These are phyloP conservation scores for Limnephilus rhombicus DNA, from an alignment of 2,888 invertebrate genomes.

Conservation along the genomic window DNA sequence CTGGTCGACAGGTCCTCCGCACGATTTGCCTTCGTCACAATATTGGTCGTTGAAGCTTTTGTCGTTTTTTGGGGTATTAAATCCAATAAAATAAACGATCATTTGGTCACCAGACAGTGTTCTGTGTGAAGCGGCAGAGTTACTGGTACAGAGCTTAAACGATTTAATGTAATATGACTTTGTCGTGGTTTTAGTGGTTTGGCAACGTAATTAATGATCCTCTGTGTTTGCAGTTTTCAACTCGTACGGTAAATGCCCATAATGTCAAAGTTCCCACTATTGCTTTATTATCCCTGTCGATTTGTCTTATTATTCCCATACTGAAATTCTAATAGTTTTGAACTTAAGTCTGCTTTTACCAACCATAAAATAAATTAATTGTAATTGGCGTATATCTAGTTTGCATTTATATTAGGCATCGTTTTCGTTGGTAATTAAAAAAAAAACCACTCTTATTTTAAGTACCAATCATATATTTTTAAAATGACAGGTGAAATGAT, in stretches of 20 bases:
- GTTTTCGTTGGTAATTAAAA: too few species aligned
- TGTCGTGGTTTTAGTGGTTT: background rate
- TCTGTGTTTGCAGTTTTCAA: background rate
- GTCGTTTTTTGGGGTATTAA: background rate
- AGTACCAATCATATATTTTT: too few species aligned
- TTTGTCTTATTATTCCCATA: too few species aligned
- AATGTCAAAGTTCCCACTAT: background rate
- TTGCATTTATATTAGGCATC: too few species aligned
- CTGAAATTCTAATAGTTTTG: background rate
- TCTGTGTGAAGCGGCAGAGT: background rate
- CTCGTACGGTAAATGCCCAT: too few species aligned
- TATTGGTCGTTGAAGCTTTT: background rate
- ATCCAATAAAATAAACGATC: background rate
- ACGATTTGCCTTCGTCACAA: background rate
- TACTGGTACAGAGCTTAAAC: background rate
- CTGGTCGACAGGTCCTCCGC: background rate
- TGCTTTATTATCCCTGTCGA: background rate
- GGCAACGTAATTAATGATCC: background rate
- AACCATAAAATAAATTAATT: background rate
- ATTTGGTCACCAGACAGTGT: background rate
- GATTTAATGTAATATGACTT: background rate
- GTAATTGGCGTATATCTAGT: too few species aligned
- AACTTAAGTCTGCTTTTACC: background rate
- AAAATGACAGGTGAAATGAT: too few species aligned
- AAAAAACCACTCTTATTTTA: too few species aligned